phyloP scores from a whole-genome alignment of 2,888 invertebrate species.

The Philereme transversata region DNA sequence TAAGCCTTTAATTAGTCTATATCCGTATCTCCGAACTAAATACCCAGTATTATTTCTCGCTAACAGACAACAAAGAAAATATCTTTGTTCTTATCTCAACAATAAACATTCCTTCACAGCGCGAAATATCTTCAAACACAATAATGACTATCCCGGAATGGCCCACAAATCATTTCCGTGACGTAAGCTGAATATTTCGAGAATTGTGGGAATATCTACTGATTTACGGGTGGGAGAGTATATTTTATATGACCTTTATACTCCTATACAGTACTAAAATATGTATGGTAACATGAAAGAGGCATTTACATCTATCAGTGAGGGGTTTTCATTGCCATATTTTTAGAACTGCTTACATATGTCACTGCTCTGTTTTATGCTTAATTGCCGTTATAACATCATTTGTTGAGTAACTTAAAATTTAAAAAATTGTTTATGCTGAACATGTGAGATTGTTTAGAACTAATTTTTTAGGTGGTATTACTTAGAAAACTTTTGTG shows the following conservation, averaged over 20 bases:
- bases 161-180: slow-evolving; percentile 42
- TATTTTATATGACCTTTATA: slow-evolving; percentile 11
- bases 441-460: too few species aligned
- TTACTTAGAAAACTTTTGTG: too few species aligned
- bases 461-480: too few species aligned
- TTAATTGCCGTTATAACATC: too few species aligned
- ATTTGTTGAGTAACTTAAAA: too few species aligned
- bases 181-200: slow-evolving; percentile 40
- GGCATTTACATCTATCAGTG: too few species aligned
- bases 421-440: too few species aligned
- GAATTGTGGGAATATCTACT: slow-evolving; percentile 36
- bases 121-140: slow-evolving; percentile 37
- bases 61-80: slow-evolving; percentile 6
- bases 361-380: too few species aligned
- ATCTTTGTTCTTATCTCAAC: slow-evolving; percentile 9
- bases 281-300: neutral
- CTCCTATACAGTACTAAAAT: neutral
- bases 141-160: slow-evolving; percentile 36
- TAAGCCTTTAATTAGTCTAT: too few species aligned
- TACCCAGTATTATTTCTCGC: neutral
- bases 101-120: slow-evolving; percentile 19
- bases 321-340: too few species aligned
- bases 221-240: slow-evolving; percentile 36
- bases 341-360: too few species aligned
- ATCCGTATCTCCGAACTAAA: too few species aligned